These are phyloP conservation scores for Stichodactyla mertensii DNA, from an alignment of 64 coral and sea anemone genomes.

Conservation along the genomic window DNA sequence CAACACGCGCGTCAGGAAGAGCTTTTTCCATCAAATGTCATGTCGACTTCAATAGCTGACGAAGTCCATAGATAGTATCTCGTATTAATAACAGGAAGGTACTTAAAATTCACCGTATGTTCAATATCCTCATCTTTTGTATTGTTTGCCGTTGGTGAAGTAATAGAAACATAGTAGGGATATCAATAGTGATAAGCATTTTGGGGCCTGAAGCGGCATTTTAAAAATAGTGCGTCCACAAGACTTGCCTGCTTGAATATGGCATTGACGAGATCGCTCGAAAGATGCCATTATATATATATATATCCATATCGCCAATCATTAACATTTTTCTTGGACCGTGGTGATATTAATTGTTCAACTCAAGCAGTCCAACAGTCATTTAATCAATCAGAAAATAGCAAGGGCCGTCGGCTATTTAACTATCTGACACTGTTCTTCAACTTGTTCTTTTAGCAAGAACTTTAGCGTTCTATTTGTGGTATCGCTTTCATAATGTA, in stretches of 20 bases:
- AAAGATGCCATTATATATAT: background rate
- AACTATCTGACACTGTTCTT: background rate
- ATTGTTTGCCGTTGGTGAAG: background rate
- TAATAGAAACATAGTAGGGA: background rate
- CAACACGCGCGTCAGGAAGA: conserved; percentile 6
- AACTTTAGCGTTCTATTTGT: background rate
- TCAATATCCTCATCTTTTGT: background rate
- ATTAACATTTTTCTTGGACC: background rate
- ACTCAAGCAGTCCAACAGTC: background rate
- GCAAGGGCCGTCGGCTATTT: background rate
- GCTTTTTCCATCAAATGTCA: background rate
- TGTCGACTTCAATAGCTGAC: background rate
- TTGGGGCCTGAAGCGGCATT: background rate
- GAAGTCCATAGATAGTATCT: conserved; percentile 4
- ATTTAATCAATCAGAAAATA: background rate
- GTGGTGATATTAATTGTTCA: background rate
- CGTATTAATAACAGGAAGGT: conserved; percentile 3
- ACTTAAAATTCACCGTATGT: background rate
- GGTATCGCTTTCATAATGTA: background rate
- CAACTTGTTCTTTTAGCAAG: background rate
- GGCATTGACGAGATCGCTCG: background rate
- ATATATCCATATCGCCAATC: background rate
- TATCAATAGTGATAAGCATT: background rate
- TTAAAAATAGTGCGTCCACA: background rate
- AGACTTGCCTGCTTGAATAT: background rate